A percentile compares a stretch with the other conserved stretches of the same genome.
phyloP scores from a whole-genome alignment of 2,797 vertebrate species.

The Amniataba percoides region DNA sequence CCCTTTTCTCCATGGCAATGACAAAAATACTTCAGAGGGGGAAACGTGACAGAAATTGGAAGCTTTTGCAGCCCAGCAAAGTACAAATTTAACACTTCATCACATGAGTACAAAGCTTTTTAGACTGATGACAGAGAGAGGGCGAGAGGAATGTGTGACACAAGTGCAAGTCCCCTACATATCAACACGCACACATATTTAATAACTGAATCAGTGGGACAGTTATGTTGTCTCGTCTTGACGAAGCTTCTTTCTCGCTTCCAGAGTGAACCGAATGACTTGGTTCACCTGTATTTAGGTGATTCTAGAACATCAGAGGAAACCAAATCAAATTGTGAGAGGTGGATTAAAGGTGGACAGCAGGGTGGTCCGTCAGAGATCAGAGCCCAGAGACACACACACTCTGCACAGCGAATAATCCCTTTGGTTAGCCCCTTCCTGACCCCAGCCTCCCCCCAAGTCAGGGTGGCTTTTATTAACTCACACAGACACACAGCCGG shows the following conservation, averaged over 20 bases:
- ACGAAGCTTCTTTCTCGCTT: neutral
- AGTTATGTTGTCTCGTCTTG: neutral
- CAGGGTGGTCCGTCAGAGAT: slow-evolving; percentile 33
- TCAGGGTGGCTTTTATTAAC: slow-evolving; percentile 32
- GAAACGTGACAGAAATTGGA: slow-evolving; percentile 2
- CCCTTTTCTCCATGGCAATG: slow-evolving; percentile 26
- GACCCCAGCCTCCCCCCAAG: slow-evolving; percentile 45
- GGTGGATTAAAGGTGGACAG: slow-evolving; percentile 50
- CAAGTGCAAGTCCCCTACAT: neutral
- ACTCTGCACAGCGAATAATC: slow-evolving; percentile 41
- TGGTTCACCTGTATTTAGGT: slow-evolving; percentile 4
- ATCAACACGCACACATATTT: neutral
- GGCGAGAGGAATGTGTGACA: neutral
- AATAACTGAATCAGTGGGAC: slow-evolving; percentile 4
- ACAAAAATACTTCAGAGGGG: slow-evolving; percentile 17
- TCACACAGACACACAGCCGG: slow-evolving; percentile 30
- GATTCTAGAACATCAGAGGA: slow-evolving; percentile 32
- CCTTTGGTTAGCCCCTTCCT: slow-evolving; percentile 54
- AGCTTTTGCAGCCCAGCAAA: neutral
- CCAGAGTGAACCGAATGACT: slow-evolving; percentile 5
- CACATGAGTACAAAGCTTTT: neutral
- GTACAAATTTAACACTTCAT: neutral
- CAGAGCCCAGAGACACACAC: slow-evolving; percentile 21
- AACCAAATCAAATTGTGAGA: slow-evolving; percentile 40
- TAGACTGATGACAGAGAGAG: slow-evolving; percentile 5